Evolutionary conservation across 2,888 invertebrate species (phyloP).

Genomic region (Isotomurus palustris): DNA sequence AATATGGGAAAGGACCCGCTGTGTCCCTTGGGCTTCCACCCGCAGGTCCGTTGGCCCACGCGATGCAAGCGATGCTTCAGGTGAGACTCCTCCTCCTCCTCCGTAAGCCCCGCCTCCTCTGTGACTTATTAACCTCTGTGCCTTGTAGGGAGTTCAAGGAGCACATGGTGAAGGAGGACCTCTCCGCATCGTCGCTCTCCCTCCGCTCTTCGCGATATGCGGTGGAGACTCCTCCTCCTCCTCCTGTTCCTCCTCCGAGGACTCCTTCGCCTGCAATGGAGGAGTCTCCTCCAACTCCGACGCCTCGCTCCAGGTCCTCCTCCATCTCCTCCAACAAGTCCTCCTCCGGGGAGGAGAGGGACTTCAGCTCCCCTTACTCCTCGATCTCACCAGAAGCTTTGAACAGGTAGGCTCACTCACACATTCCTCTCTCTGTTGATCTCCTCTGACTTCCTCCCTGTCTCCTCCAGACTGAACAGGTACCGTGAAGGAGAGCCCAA

Average conservation of each 20-base stretch:
- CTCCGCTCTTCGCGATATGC: constrained; percentile 19
- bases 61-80: constrained; percentile 88
- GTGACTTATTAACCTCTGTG: no score
- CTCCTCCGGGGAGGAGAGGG: constrained; percentile 23
- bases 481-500: constrained; percentile 30
- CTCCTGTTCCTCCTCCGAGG: constrained; percentile 6
- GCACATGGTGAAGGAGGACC: constrained; percentile 70
- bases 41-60: constrained; percentile 89
- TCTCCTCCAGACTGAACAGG: constrained; percentile 35
- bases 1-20: constrained; percentile 62
- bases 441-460: background rate
- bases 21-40: constrained; percentile 88
- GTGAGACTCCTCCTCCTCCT: constrained; percentile 49
- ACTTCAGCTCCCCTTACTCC: constrained; percentile 46
- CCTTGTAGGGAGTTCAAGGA: constrained; percentile 87
- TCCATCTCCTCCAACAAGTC: constrained; percentile 1
- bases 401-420: constrained; percentile 30
- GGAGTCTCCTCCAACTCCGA: background rate
- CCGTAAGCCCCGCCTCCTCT: no score
- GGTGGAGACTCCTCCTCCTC: constrained; percentile 12
- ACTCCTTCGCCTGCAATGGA: constrained; percentile 15
- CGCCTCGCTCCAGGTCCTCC: constrained; percentile 1
- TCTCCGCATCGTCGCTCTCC: constrained; percentile 49
- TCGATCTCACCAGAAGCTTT: constrained; percentile 46
- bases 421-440: background rate